phyloP scores from a whole-genome alignment of 2,113 vertebrate genomes.

The Eclectus roratus region DNA sequence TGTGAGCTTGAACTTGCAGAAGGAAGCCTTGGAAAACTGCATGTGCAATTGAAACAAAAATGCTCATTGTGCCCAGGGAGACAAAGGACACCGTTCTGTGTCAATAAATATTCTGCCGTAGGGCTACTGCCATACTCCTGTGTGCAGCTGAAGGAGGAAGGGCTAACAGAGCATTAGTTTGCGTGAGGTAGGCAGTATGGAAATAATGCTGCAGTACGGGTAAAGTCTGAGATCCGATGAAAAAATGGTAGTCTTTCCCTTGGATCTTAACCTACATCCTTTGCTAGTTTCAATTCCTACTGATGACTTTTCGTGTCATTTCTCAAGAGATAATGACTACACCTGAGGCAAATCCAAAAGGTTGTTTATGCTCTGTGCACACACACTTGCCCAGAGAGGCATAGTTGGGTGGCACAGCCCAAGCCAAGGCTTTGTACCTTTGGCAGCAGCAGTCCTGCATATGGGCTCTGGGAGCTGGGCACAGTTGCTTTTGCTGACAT shows the following conservation, averaged over 20 bases:
- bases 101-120: neutral
- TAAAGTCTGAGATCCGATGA: neutral
- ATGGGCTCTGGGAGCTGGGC: neutral
- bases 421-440: neutral
- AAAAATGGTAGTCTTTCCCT: neutral
- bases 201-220: neutral
- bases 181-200: neutral
- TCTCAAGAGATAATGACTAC: neutral
- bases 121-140: neutral
- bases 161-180: accelerated
- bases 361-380: neutral
- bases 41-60: neutral
- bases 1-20: neutral
- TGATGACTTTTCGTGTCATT: neutral
- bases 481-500: neutral
- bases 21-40: neutral
- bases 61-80: accelerated
- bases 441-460: neutral
- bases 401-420: neutral
- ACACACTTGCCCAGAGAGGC: accelerated
- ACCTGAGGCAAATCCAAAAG: neutral
- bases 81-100: neutral
- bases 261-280: neutral
- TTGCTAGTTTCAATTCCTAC: neutral
- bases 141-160: neutral